Evolutionary conservation across 2,113 vertebrate species (phyloP), one percentile per base, ranked within the genome.

Genomic region (Oryzias javanicus): DNA sequence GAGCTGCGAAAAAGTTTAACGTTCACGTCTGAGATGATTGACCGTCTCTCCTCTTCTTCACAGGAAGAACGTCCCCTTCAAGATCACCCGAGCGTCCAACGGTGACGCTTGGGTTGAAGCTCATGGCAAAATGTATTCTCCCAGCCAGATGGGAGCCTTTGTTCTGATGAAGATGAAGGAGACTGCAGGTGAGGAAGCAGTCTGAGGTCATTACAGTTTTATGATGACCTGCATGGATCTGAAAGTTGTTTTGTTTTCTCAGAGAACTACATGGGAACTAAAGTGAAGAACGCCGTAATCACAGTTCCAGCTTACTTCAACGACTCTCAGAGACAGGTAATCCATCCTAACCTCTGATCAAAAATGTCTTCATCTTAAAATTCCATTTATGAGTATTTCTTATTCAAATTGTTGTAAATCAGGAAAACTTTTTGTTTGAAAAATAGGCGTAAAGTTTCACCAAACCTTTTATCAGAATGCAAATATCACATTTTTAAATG

Each of bases 111-210:
- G 97, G 97, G 92, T 99, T 10, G 97, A 99, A 85, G 95, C 95
- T 67, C 95, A 98, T 53, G 95, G 95, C 48, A 99, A 98, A 56
- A 89, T 99, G 18, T 99, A 99, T 69, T 99, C 97, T 1, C 97
- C 97, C 42, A 99, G 97, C 89, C 97, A 99, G 86, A 93, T 91
- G 0, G 97, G 97, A 55, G 97, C 97, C 70, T 99, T 99, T 24
- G 91, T 99, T 1, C 90, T 99, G 14, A 97, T 98, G 81, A 99
- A 99, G 89, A 99, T 99, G 97, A 99, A 99, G 87, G 97, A 99
- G 60, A 98, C 97, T 6, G 95, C 97, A 91, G 97, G 97, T 98
- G 83, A 82, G 4, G 14, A 10, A 16, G 4, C 29, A 25, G 19
- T 47, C 45, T 7, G 17, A 2, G n/a, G n/a, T 13, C 12, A 18